A percentile compares a stretch with the other conserved stretches of the same genome.
Conservation (phyloP, 2,113 vertebrate genomes). For the Pollimyrus isidori region DNA sequence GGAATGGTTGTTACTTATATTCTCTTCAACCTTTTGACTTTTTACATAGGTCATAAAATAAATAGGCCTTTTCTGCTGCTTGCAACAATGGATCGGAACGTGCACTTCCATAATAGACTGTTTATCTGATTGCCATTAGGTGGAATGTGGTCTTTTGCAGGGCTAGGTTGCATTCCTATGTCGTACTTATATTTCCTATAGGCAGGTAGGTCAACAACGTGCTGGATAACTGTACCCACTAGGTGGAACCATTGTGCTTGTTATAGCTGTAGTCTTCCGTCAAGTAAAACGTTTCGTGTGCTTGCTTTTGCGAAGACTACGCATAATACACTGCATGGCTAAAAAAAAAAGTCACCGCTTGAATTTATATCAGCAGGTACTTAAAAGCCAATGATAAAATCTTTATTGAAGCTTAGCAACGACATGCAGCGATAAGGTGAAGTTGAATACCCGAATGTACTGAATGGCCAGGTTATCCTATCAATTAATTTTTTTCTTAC, state of each 20-base stretch:
- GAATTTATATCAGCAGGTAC: no score
- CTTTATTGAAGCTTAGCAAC: no score
- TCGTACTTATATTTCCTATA: background rate
- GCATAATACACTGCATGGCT: background rate
- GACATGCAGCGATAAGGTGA: no score
- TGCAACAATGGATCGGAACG: background rate
- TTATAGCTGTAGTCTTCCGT: background rate
- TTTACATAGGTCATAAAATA: background rate
- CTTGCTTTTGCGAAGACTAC: background rate
- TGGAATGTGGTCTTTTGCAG: background rate
- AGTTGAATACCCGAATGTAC: no score
- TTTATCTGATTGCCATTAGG: background rate
- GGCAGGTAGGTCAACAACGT: background rate
- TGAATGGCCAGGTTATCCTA: no score
- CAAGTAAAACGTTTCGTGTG: background rate
- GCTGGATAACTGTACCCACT: background rate
- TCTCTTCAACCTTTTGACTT: background rate
- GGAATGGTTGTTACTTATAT: background rate
- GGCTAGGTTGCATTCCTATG: background rate
- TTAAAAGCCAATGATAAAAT: no score
- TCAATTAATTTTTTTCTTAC: no score
- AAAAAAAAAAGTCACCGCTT: no score
- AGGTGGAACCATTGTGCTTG: background rate
- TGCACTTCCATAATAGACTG: background rate
- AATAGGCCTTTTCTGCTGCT: background rate